Conservation (phyloP, 2,888 invertebrate species). For the Phyllotreta cruciferae region DNA sequence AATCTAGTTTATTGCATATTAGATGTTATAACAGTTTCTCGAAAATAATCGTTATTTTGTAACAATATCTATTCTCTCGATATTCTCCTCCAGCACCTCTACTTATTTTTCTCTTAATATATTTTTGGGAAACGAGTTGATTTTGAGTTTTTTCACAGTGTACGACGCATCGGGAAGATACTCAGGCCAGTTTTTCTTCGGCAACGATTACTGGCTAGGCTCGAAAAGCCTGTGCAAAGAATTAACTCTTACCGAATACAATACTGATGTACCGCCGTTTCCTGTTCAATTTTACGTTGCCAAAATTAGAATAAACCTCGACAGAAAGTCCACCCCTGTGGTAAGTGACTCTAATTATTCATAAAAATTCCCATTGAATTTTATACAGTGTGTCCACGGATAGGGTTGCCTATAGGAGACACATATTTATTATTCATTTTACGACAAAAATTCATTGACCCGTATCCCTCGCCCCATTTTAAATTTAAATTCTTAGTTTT, state of each 20-base stretch:
- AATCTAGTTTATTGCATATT: too few species aligned
- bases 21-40: too few species aligned
- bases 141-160: slow-evolving; percentile 62
- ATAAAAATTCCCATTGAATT: not conserved
- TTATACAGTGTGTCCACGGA: too few species aligned
- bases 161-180: slow-evolving; percentile 83
- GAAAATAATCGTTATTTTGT: too few species aligned
- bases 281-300: slow-evolving; percentile 68
- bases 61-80: not conserved
- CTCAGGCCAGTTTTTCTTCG: slow-evolving; percentile 77
- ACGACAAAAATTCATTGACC: too few species aligned
- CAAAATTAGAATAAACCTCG: slow-evolving; percentile 57
- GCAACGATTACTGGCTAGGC: slow-evolving; percentile 84
- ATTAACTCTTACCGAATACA: slow-evolving; percentile 64
- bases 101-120: not conserved
- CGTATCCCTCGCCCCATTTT: too few species aligned
- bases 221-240: slow-evolving; percentile 75
- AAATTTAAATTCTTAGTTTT: too few species aligned
- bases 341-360: slow-evolving; percentile 50
- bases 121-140: too few species aligned
- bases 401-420: too few species aligned
- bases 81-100: not conserved
- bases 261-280: slow-evolving; percentile 67
- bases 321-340: slow-evolving; percentile 54
- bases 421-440: too few species aligned